A percentile compares a stretch with the other conserved stretches of the same genome.
Conservation (phyloP, 2,113 vertebrate species). For the Periophthalmodon schlosseri region DNA sequence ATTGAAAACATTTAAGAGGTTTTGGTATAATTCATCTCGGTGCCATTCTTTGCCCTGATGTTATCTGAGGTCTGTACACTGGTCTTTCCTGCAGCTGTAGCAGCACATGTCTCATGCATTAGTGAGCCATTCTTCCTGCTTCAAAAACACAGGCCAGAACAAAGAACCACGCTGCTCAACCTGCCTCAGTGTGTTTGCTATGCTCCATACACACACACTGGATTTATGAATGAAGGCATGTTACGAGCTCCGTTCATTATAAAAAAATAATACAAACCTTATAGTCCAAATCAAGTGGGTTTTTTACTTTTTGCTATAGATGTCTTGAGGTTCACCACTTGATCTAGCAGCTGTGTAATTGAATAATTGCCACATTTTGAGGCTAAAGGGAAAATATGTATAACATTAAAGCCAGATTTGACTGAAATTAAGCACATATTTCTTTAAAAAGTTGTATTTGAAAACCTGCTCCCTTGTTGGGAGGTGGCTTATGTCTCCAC, state of each 20-base stretch:
- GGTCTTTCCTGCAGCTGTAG: slow-evolving; percentile 50
- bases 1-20: not conserved
- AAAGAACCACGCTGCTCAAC: slow-evolving; percentile 51
- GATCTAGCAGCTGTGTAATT: not conserved
- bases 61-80: not conserved
- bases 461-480: too few relatives aligned
- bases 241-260: not conserved
- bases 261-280: not conserved
- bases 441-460: too few relatives aligned
- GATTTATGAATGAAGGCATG: slow-evolving; percentile 38
- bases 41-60: slow-evolving; percentile 4
- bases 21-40: not conserved
- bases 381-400: too few relatives aligned
- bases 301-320: not conserved
- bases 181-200: slow-evolving; percentile 42
- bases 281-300: not conserved
- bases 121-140: slow-evolving; percentile 62
- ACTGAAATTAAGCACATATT: too few relatives aligned
- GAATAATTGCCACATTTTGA: not conserved
- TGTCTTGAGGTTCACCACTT: not conserved
- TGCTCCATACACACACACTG: slow-evolving; percentile 47
- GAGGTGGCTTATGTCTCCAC: too few relatives aligned
- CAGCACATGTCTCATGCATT: slow-evolving; percentile 57
- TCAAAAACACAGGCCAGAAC: slow-evolving; percentile 52
- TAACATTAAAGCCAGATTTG: too few relatives aligned